Base-by-base conservation (phyloP, 2,888 invertebrate genomes). In the Pachydiplax longipennis region DNA sequence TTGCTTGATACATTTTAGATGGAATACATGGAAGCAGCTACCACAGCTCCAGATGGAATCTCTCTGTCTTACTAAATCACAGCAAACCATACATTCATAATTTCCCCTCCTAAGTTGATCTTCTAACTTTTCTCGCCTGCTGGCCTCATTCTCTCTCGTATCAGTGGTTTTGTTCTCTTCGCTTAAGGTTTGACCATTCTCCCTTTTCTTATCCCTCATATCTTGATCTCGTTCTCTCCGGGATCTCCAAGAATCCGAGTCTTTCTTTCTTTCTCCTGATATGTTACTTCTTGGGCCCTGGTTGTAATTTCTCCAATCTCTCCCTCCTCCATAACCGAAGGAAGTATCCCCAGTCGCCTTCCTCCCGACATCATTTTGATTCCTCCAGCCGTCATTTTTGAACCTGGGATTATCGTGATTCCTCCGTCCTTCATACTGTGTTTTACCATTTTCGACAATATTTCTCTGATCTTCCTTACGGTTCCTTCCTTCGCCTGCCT, bases 51-150 rank as follows among this genome's bases (percentile, higher is more conserved):
- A 99, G 58, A 98, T 96, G 6, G 96, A 95, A 92, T 98, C 97
- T 53, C 95, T 95, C 92, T 97, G 96, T 92, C 97, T 96, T 65
- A 99, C 97, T 90, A 96, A 95, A 92, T 98, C 99, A 93, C 98
- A 99, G 93, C 99, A 99, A 25, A 99, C 98, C 92, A 99, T 95
- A 93, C 99, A 99, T 94, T 99, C 99, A 91, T 99, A 95, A 0
- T 96, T 96, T 0, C 97, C 97, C 91, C 96, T 96, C 92, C 96
- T 96, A 90, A 99, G 95, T 94, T 98, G 98, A 83, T 98, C 97
- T 22, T 96, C 97, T 35, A 99, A 95, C 90, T 97, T 96, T 93
- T 98, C 98, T 90, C 97, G 95, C 94, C 98, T 98, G n/a, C 96
- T 97, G 92, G 96, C 95, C 91, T 95, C 95, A 92, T 95, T 95